phyloP scores from a whole-genome alignment of 2,797 vertebrate genomes.

The Steatocranus sp. region DNA sequence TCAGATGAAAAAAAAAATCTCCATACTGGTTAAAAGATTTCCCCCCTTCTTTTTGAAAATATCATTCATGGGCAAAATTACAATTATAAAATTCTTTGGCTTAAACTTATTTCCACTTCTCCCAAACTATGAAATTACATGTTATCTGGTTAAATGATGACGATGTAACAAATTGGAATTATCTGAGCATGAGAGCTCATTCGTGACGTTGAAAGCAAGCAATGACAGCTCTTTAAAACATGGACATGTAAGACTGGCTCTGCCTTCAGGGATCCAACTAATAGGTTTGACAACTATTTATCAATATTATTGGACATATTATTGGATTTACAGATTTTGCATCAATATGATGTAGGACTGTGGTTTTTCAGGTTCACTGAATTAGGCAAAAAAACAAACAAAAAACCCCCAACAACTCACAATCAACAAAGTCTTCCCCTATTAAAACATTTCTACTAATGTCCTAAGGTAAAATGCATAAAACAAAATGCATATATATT shows the following conservation, averaged over 20 bases:
- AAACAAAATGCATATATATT: background rate
- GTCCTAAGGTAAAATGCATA: background rate
- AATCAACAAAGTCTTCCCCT: background rate
- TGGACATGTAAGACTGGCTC: background rate
- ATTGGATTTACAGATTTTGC: background rate
- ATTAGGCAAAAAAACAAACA: background rate
- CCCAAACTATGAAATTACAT: background rate
- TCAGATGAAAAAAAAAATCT: background rate
- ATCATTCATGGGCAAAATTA: background rate
- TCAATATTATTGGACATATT: background rate
- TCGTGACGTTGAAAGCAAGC: background rate
- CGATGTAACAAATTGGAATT: background rate
- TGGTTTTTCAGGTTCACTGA: background rate
- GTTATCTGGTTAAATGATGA: background rate
- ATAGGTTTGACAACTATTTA: background rate
- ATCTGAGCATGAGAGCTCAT: background rate
- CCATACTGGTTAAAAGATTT: background rate
- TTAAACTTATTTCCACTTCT: background rate
- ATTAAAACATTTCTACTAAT: background rate
- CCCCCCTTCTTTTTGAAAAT: background rate
- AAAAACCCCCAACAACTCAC: background rate
- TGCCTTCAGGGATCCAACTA: background rate
- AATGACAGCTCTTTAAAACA: background rate
- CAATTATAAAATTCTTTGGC: background rate
- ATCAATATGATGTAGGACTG: slow-evolving; percentile 33